Evolutionary conservation across 2,888 invertebrate genomes (phyloP), one percentile per base, ranked within the genome.

Genomic region (Campoletis raptor): DNA sequence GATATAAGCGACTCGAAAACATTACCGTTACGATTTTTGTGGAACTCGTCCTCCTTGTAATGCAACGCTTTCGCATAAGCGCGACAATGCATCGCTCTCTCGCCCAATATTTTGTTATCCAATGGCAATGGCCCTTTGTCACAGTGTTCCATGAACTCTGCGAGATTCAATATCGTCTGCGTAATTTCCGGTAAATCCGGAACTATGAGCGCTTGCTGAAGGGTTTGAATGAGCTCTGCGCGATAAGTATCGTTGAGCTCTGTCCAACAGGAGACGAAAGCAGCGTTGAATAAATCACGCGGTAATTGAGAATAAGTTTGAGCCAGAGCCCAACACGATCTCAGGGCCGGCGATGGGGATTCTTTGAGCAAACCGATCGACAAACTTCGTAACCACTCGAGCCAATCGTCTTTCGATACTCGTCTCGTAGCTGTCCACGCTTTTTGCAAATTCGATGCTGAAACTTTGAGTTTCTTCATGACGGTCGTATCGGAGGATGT

Each of bases 61-160:
- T 98, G 97, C 36, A 98, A 93, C 0, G 98, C 98, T 94, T 98
- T 98, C 15, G 98, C 98, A 92, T 97, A 98, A 0, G 96, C 96
- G 88, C 99, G 96, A 93, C 99, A 99, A 85, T 98, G 97, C 97
- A 99, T 98, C 0, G 99, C 99, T 76, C 98, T 95, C 90, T 98
- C 97, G 0, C 99, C 99, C 0, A 99, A 95, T 74, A 99, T 95
- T 85, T 97, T 97, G 0, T 98, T 96, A 85, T 98, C 97, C 85
- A 99, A 96, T 0, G 99, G 99, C 87, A 99, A 95, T 0, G 99
- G 97, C 37, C 99, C 99, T 92, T 98, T 97, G 92, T 99, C 99
- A 92, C 99, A 99, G 93, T 99, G 99, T 92, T 99, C 99, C 99
- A 99, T 99, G 92, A 99, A 99, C 94, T 99, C 99, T 0, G 99